A percentile compares a stretch with the other conserved stretches of the same genome.
phyloP scores from a whole-genome alignment of 2,888 invertebrate species.

The Drosophila limbata region DNA sequence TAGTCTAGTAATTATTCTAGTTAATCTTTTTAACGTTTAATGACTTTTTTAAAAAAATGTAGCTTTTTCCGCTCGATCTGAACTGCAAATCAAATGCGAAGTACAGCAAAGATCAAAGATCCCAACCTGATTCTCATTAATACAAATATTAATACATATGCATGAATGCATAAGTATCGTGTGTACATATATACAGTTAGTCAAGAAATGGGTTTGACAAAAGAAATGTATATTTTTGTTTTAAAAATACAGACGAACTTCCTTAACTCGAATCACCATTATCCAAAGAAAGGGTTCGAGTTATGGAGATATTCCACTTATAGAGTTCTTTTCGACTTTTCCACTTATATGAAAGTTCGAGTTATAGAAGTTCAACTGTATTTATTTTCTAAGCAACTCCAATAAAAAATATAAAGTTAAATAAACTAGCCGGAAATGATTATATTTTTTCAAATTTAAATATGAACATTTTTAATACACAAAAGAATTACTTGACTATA shows the following conservation, averaged over 20 bases:
- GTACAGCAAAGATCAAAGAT: conserved; percentile 37
- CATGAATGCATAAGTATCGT: conserved; percentile 4
- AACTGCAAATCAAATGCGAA: conserved; percentile 16
- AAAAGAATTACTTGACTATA: not conserved
- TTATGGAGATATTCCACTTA: no score
- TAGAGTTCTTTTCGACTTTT: no score
- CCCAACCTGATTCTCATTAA: conserved; percentile 13
- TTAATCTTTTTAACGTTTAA: not conserved
- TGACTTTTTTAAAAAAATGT: conserved; percentile 10
- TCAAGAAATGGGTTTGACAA: conserved; percentile 2
- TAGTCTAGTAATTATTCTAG: conserved; percentile 5
- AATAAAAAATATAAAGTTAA: not conserved
- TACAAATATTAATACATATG: not conserved
- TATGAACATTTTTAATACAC: no score
- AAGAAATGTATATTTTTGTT: not conserved
- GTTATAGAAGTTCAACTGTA: no score
- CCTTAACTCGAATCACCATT: no score
- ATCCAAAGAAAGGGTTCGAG: no score
- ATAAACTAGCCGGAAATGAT: not conserved
- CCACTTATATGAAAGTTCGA: no score
- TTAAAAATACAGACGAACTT: no score
- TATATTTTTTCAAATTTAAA: not conserved
- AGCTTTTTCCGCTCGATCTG: not conserved
- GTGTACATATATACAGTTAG: not conserved
- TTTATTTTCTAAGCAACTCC: no score